Base-by-base conservation (phyloP, 2,113 vertebrate species). In the Tichodroma muraria region DNA sequence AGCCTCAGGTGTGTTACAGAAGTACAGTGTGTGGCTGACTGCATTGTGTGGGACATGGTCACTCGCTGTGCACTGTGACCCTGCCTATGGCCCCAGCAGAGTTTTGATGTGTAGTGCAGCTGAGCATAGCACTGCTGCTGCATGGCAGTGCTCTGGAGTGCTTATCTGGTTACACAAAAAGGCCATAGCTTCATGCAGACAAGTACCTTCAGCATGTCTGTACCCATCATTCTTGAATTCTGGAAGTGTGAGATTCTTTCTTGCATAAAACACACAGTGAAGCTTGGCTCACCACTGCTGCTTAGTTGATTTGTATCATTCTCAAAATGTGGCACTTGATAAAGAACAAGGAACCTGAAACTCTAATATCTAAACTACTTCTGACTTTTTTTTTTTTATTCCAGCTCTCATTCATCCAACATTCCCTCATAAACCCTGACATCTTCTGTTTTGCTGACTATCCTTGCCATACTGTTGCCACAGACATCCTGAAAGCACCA, bases 381-480 rank as follows among this genome's bases (percentile, higher is more conserved):
- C 19, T 86, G 25, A 3, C 60, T 12, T 69, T 0, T 60, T 66
- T 91, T 95, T 71, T 94, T 96, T 25, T 15, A 17, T 96, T 97
- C 19, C 89, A 99, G 99, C 97, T 99, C 81, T 99, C 99, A 9
- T 99, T 99, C 95, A 99, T 99, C 97, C 99, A 99, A 94, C 98
- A 99, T 97, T 99, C 99, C 89, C 97, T 99, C 92, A 98, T 99
- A 98, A 99, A 98, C 95, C 99, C 99, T 19, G 99, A 99, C 44
- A 98, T 99, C 94, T 99, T 99, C 96, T 99, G 99, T 97, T 99
- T 99, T 95, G 99, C 99, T 40, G 99, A 99, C 96, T 99, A 98
- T 95, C 98, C 99, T 31, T 99, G 99, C 96, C 99, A 99, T 96
- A 98, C 98, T 56, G 99, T 99, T 94, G 98, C 98, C 94, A 99